Base-by-base conservation (phyloP, 2,797 vertebrate species). In the Orientallactaga sibirica region DNA sequence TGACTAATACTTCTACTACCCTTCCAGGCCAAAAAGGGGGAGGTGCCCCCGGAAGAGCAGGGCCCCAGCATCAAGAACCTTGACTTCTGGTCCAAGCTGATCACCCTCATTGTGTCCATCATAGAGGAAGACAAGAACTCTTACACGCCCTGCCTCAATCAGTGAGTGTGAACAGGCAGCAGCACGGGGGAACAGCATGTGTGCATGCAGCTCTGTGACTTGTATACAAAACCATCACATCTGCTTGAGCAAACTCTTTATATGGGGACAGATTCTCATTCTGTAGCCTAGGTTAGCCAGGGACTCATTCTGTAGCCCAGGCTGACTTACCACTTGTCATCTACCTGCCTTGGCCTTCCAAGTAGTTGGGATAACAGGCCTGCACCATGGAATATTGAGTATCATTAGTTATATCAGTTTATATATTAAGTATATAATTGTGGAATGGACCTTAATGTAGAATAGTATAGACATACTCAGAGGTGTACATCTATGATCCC, bases 51-150 rank as follows among this genome's bases (percentile, higher is more conserved):
- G 0, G 99, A 99, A 92, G 99, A 99, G 85, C 99, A 99, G 96
- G 99, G 99, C 1, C 99, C 99, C 93, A 99, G 99, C 98, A 99
- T 99, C 98, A 99, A 99, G 98, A 99, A 99, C 98, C 98, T 99
- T 55, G 99, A 99, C 98, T 99, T 99, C 97, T 99, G 99, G 99
- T 99, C 99, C 95, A 99, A 99, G 97, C 98, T 99, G 86, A 99
- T 99, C 97, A 99, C 99, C 9, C 98, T 99, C 84, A 99, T 99
- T 1, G 99, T 99, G 87, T 99, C 99, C 95, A 99, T 99, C 95
- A 99, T 99, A 0, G 99, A 99, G 97, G 99, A 99, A 95, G 99
- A 99, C 98, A 99, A 99, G 97, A 99, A 99, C 92, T 99, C 99
- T 12, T 99, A 99, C 96, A 99, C 99, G 0, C 99, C 99, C 81